A percentile compares a stretch with the other conserved stretches of the same genome.
phyloP scores from a whole-genome alignment of 2,113 vertebrate genomes.

The Eulacestoma nigropectus region DNA sequence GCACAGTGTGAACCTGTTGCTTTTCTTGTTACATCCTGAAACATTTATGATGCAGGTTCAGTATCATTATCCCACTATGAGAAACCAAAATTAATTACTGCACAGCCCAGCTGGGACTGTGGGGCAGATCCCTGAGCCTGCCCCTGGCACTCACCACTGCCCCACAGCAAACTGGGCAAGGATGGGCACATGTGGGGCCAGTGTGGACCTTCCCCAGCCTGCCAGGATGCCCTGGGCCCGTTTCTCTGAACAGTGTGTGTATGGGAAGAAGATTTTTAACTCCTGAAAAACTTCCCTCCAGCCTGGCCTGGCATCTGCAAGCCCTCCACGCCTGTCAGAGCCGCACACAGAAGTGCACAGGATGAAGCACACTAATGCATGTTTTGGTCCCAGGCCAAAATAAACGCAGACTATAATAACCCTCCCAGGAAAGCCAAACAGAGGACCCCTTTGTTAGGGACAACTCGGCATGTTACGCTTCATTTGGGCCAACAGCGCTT shows the following conservation, averaged over 20 bases:
- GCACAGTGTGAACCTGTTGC: background rate
- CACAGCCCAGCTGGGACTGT: background rate
- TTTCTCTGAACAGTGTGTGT: background rate
- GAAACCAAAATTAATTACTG: background rate
- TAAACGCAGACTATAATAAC: constrained; percentile 48
- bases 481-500: constrained; percentile 59
- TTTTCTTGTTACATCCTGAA: background rate
- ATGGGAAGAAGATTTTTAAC: background rate
- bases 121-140: background rate
- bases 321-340: background rate
- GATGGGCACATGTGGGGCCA: rapidly evolving
- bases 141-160: rapidly evolving
- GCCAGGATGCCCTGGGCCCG: rapidly evolving
- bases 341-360: background rate
- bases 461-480: constrained; percentile 1
- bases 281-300: background rate
- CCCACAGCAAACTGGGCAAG: background rate
- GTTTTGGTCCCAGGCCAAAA: constrained; percentile 50
- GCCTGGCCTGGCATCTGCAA: background rate
- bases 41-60: background rate
- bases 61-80: background rate
- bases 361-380: constrained; percentile 57
- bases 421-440: constrained; percentile 39
- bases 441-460: constrained; percentile 54
- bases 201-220: rapidly evolving